Percentiles rank a stretch among this genome's conserved stretches.
These are phyloP conservation scores for Oxycera nigricornis DNA, from an alignment of 2,888 invertebrate species.

Conservation along the genomic window DNA sequence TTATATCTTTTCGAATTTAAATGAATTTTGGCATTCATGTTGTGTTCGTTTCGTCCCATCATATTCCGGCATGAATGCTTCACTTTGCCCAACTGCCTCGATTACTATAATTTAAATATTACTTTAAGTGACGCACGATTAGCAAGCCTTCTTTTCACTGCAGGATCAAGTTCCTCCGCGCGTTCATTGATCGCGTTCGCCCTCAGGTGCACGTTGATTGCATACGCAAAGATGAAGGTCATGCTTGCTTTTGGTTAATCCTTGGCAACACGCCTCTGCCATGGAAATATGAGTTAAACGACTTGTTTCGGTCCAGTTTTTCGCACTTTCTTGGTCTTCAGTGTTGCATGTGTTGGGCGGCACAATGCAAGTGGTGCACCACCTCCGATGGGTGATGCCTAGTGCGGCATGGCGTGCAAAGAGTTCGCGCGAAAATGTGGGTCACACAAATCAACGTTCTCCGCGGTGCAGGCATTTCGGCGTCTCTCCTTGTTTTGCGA, in stretches of 20 bases:
- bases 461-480: slow-evolving; percentile 36
- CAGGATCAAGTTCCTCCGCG: too few species aligned
- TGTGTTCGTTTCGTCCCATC: too few species aligned
- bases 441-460: slow-evolving; percentile 35
- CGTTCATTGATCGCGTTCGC: background rate
- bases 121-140: too few species aligned
- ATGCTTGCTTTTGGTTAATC: slow-evolving; percentile 19
- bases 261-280: slow-evolving; percentile 19
- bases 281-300: background rate
- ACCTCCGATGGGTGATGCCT: background rate
- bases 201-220: slow-evolving; percentile 23
- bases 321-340: slow-evolving; percentile 25
- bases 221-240: slow-evolving; percentile 24
- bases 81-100: too few species aligned
- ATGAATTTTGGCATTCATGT: too few species aligned
- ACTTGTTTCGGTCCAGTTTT: slow-evolving; percentile 27
- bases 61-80: too few species aligned
- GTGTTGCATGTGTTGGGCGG: background rate
- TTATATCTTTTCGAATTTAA: too few species aligned
- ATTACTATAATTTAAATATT: too few species aligned
- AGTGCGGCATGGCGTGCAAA: slow-evolving; percentile 10
- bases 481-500: slow-evolving; percentile 29
- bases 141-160: too few species aligned
- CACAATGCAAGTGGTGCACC: background rate
- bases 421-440: slow-evolving; percentile 4